These are phyloP conservation scores for Macrotus californicus DNA, from an alignment of 2,113 vertebrate species.

Conservation along the genomic window DNA sequence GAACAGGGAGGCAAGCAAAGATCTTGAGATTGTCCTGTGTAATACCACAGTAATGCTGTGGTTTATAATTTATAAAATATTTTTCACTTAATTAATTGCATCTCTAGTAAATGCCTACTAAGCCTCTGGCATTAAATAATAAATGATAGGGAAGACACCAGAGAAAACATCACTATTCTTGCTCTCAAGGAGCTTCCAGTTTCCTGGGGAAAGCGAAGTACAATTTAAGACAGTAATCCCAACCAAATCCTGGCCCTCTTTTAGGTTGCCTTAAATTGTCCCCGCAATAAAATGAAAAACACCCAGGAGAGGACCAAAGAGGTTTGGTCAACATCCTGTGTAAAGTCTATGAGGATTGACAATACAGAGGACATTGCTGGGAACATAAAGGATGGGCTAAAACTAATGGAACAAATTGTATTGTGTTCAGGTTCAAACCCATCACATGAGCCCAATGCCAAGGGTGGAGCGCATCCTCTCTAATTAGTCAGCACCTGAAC, in stretches of 20 bases:
- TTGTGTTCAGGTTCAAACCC: background rate
- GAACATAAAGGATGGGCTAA: background rate
- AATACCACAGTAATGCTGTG: background rate
- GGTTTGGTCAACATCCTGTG: background rate
- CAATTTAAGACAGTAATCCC: background rate
- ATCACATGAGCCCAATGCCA: background rate
- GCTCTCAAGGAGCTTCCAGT: background rate
- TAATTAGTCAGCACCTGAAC: background rate
- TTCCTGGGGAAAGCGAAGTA: background rate
- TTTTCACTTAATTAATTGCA: background rate
- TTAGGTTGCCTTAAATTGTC: background rate
- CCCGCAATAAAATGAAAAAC: background rate
- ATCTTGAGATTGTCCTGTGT: background rate
- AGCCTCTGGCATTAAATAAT: background rate
- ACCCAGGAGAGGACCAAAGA: background rate
- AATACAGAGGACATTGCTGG: background rate
- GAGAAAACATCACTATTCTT: background rate
- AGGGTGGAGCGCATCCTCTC: background rate
- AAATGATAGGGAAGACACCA: background rate
- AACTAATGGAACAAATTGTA: background rate
- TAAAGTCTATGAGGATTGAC: background rate
- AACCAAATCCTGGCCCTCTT: background rate
- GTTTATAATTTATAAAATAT: background rate
- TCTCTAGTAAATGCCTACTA: background rate
- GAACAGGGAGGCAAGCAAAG: background rate